Evolutionary conservation across 2,797 vertebrate species (phyloP).

Genomic region (Pempheris klunzingeri): DNA sequence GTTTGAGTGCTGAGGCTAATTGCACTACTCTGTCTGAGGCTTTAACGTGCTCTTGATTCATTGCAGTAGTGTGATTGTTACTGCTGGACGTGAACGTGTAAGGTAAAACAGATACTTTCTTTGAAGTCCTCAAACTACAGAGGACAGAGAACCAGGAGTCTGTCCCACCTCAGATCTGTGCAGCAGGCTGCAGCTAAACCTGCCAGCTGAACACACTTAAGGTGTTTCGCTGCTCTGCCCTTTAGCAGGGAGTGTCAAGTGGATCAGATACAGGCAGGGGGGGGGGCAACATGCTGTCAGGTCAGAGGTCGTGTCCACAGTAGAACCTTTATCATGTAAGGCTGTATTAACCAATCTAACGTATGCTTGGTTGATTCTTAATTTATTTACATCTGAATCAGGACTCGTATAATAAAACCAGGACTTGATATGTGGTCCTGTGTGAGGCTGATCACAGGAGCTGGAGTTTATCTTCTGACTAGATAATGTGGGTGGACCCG

Average conservation of each 20-base stretch:
- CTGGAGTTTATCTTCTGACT: no score
- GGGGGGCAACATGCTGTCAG: conserved; percentile 38
- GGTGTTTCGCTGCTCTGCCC: conserved; percentile 16
- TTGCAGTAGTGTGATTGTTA: neutral
- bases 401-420: no score
- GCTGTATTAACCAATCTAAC: no score
- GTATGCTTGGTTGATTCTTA: no score
- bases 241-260: conserved; percentile 53
- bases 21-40: conserved; percentile 34
- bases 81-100: conserved; percentile 8
- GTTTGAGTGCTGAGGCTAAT: conserved; percentile 12
- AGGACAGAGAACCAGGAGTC: conserved; percentile 5
- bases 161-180: conserved; percentile 6
- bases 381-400: conserved; percentile 44
- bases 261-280: conserved; percentile 43
- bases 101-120: neutral
- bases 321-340: conserved; percentile 28
- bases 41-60: conserved; percentile 32
- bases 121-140: neutral
- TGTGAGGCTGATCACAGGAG: neutral
- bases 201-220: conserved; percentile 41
- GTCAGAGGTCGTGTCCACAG: conserved; percentile 49
- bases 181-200: conserved; percentile 39
- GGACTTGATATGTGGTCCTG: no score
- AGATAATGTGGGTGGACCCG: conserved; percentile 13